These are phyloP conservation scores for Disparrhopalites patrizii DNA, from an alignment of 2,888 invertebrate genomes.

Conservation along the genomic window DNA sequence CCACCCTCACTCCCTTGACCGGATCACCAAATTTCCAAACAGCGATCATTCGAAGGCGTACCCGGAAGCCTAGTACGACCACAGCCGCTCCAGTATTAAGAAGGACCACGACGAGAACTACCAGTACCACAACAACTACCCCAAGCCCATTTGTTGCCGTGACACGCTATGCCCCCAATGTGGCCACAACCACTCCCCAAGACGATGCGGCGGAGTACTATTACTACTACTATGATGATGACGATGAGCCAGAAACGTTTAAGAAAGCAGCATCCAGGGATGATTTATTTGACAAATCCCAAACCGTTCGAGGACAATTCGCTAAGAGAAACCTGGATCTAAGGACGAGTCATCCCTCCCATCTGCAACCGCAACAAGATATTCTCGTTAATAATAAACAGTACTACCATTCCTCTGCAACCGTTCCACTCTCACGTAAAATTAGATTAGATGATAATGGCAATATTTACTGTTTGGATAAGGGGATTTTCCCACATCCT, in stretches of 20 bases:
- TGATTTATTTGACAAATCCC: slow-evolving; percentile 8
- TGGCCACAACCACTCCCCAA: neutral
- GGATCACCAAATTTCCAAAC: slow-evolving; percentile 25
- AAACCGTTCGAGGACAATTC: slow-evolving; percentile 24
- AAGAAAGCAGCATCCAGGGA: neutral
- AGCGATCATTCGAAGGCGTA: slow-evolving; percentile 30
- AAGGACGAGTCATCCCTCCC: neutral
- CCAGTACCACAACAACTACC: slow-evolving; percentile 34
- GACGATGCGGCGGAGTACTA: slow-evolving; percentile 36
- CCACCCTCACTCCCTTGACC: slow-evolving; percentile 24
- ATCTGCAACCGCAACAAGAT: neutral
- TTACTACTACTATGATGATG: slow-evolving; percentile 53
- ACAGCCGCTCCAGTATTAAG: slow-evolving; percentile 10
- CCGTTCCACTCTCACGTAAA: slow-evolving; percentile 50
- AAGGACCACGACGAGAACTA: slow-evolving; percentile 30
- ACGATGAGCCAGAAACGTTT: slow-evolving; percentile 62
- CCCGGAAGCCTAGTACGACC: slow-evolving; percentile 27
- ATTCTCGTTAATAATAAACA: neutral
- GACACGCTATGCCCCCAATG: slow-evolving; percentile 23
- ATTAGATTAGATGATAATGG: slow-evolving; percentile 63
- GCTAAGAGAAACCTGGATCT: slow-evolving; percentile 37
- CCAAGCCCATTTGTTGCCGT: slow-evolving; percentile 27
- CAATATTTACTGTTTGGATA: slow-evolving; percentile 76
- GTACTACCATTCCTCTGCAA: slow-evolving; percentile 20
- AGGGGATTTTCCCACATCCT: slow-evolving; percentile 88